Conservation (phyloP, 1,140 invertebrate genomes). For the Rhopalosiphum padi region DNA sequence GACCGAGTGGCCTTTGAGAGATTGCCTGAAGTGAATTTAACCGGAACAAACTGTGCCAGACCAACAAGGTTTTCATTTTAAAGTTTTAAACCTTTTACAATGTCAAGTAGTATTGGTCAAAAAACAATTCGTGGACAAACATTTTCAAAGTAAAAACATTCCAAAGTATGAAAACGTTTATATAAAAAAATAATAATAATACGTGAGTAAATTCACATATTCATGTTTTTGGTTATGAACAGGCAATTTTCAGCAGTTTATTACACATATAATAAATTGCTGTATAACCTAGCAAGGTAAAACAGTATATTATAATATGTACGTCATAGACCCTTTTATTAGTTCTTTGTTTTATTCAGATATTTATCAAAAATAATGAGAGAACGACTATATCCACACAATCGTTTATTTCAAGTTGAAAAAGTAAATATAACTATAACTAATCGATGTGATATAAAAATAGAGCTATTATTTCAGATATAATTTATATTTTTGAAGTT, state of each 20-base stretch:
- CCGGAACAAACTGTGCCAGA: neutral
- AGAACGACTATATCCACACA: neutral
- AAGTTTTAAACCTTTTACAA: slow-evolving; percentile 12
- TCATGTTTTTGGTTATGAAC: neutral
- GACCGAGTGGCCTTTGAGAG: neutral
- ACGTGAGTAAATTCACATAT: neutral
- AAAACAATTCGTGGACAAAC: neutral
- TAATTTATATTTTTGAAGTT: neutral
- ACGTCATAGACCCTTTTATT: neutral
- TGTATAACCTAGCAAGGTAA: neutral
- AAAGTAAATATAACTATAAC: neutral
- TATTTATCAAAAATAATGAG: neutral
- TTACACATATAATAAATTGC: neutral
- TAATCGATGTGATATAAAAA: neutral
- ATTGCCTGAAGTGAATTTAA: neutral
- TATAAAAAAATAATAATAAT: neutral
- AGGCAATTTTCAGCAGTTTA: neutral
- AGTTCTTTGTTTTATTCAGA: slow-evolving; percentile 3
- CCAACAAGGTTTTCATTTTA: slow-evolving; percentile 38
- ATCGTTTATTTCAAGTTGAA: neutral
- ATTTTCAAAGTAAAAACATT: neutral
- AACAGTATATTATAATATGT: neutral
- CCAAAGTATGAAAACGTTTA: neutral
- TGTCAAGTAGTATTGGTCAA: slow-evolving; percentile 5
- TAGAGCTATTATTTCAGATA: neutral